Conservation (phyloP, 2,797 vertebrate species). For the Ctenopoma kingsleyae region DNA sequence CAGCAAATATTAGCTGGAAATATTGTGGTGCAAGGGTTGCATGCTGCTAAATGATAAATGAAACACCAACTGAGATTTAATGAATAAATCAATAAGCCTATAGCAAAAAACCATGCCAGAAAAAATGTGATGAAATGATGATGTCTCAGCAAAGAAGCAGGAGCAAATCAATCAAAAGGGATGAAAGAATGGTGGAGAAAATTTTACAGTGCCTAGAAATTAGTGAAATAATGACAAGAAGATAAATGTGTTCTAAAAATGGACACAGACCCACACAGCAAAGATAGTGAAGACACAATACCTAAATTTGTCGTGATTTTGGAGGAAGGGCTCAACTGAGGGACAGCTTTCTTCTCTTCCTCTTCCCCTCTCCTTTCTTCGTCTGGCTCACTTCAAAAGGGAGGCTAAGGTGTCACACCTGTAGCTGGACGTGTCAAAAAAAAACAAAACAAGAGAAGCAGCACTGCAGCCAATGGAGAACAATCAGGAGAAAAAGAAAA, state of each 20-base stretch:
- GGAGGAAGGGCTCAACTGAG: constrained; percentile 50
- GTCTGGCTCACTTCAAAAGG: constrained; percentile 61
- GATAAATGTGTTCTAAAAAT: constrained; percentile 11
- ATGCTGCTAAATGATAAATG: constrained; percentile 69
- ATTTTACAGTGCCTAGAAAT: constrained; percentile 26
- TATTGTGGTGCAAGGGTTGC: constrained; percentile 47
- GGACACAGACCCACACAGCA: background rate
- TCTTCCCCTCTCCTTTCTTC: constrained; percentile 51
- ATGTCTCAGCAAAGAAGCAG: constrained; percentile 48
- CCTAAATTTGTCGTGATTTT: constrained; percentile 68
- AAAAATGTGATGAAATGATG: constrained; percentile 54
- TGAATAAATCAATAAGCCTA: constrained; percentile 72
- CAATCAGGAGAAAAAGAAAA: constrained; percentile 16
- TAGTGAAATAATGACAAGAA: constrained; percentile 26
- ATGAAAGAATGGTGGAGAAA: constrained; percentile 26
- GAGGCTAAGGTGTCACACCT: constrained; percentile 64
- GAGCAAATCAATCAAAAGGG: constrained; percentile 53
- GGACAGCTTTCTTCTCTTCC: constrained; percentile 60
- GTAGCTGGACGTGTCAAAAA: constrained; percentile 64
- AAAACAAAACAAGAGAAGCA: constrained; percentile 22
- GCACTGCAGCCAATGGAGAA: constrained; percentile 24
- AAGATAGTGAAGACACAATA: constrained; percentile 60
- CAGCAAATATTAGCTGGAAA: constrained; percentile 47
- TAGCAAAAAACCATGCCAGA: constrained; percentile 38
- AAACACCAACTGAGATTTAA: constrained; percentile 69